Conservation (phyloP, 2,888 invertebrate species). For the Andrena bicolor region DNA sequence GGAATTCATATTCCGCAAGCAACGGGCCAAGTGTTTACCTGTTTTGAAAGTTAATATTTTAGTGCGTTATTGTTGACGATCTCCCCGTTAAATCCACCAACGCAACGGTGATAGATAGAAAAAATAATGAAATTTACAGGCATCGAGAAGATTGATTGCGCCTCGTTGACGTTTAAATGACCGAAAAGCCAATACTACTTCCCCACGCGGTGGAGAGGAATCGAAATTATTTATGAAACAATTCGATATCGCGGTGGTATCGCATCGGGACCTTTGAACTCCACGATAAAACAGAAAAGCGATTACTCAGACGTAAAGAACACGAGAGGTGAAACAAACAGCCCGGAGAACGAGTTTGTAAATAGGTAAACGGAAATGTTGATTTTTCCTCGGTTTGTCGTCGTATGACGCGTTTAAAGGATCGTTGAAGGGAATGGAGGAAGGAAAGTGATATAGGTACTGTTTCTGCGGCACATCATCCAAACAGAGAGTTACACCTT, state of each 20-base stretch:
- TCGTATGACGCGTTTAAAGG: neutral
- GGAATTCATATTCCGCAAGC: slow-evolving; percentile 32
- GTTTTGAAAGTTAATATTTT: slow-evolving; percentile 26
- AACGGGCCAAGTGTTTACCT: slow-evolving; percentile 19
- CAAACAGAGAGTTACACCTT: slow-evolving; percentile 1
- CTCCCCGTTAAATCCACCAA: neutral
- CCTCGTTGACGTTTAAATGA: slow-evolving; percentile 33
- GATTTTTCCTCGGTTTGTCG: neutral
- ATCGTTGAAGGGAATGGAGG: neutral
- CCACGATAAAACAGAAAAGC: slow-evolving; percentile 16
- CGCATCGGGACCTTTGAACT: neutral
- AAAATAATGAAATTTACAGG: slow-evolving; percentile 4
- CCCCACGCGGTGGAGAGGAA: neutral
- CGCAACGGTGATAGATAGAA: too few species aligned
- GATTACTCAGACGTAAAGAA: neutral
- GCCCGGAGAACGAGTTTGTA: neutral
- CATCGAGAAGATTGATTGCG: neutral
- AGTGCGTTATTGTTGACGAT: slow-evolving; percentile 26
- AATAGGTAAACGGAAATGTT: neutral
- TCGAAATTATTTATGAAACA: slow-evolving; percentile 30
- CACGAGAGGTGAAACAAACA: neutral
- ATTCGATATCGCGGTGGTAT: neutral
- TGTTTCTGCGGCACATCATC: slow-evolving; percentile 31
- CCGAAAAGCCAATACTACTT: slow-evolving; percentile 1
- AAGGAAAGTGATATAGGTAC: slow-evolving; percentile 49